phyloP scores from a whole-genome alignment of 1,140 invertebrate species.

The Physella acuta region DNA sequence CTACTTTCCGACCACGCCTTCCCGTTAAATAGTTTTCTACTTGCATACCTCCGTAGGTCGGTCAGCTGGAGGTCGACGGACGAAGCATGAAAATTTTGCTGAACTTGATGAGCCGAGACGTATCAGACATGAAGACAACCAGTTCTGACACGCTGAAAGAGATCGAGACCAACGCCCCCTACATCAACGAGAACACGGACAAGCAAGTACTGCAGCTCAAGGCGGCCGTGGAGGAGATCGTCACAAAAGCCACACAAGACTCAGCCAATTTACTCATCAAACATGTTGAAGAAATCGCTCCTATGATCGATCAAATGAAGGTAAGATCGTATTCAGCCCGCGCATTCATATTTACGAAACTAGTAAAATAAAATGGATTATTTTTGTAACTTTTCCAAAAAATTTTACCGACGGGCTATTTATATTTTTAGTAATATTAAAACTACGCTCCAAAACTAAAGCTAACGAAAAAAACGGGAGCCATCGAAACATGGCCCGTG shows the following conservation, averaged over 20 bases:
- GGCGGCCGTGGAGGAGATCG: conserved; percentile 6
- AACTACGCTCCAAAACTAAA: too few relatives aligned
- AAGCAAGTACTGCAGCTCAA: conserved; percentile 17
- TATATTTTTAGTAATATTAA: too few relatives aligned
- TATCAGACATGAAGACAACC: conserved; percentile 18
- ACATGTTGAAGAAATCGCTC: background rate
- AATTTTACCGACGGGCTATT: too few relatives aligned
- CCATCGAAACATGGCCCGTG: too few relatives aligned
- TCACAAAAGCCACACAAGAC: background rate
- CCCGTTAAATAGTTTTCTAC: too few relatives aligned
- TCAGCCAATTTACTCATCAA: background rate
- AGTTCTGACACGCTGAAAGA: conserved; percentile 25
- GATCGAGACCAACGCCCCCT: conserved; percentile 29
- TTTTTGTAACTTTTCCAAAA: too few relatives aligned
- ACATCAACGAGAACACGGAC: conserved; percentile 29
- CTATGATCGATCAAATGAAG: background rate
- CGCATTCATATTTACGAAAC: too few relatives aligned
- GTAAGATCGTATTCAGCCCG: conserved; percentile 6
- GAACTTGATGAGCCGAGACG: conserved; percentile 4
- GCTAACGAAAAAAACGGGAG: too few relatives aligned
- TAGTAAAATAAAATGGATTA: too few relatives aligned
- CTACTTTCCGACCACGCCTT: too few relatives aligned
- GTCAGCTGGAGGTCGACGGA: conserved; percentile 3
- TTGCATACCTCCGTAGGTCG: too few relatives aligned
- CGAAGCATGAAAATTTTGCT: background rate